A percentile compares a stretch with the other conserved stretches of the same genome.
Evolutionary conservation across 2,797 vertebrate species (phyloP).

Genomic region (Xenopus petersii): DNA sequence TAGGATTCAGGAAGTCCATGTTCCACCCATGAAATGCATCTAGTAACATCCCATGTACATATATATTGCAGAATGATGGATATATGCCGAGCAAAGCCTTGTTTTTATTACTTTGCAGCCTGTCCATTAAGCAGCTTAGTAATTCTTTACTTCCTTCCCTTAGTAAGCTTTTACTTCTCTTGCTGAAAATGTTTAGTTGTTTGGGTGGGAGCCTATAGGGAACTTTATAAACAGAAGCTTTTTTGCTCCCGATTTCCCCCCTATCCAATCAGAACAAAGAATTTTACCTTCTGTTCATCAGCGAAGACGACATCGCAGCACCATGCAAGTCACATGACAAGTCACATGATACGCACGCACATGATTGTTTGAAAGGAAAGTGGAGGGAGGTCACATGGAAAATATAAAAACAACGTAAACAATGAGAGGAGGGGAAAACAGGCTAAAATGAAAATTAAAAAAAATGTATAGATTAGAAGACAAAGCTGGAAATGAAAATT

Average conservation of each 20-base stretch:
- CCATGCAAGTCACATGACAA: constrained; percentile 97
- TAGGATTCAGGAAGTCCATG: too few relatives aligned
- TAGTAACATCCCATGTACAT: too few relatives aligned
- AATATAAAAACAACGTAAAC: constrained; percentile 95
- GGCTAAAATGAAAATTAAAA: constrained; percentile 70
- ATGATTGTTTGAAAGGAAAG: constrained; percentile 91
- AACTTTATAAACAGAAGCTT: too few relatives aligned
- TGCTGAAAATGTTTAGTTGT: too few relatives aligned
- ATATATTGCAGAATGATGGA: too few relatives aligned
- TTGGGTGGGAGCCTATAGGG: too few relatives aligned
- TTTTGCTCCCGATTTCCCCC: constrained; percentile 53
- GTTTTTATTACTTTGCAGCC: too few relatives aligned
- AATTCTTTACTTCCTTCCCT: too few relatives aligned
- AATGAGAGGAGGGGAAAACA: constrained; percentile 77
- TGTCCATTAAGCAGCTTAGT: too few relatives aligned
- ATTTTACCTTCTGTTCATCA: constrained; percentile 97
- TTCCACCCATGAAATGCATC: too few relatives aligned
- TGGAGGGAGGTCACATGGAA: constrained; percentile 86
- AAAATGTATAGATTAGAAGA: constrained; percentile 52
- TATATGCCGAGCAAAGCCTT: too few relatives aligned
- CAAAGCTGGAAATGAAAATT: constrained; percentile 57
- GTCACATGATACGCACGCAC: constrained; percentile 91
- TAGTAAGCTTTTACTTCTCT: too few relatives aligned
- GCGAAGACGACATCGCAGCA: constrained; percentile 86
- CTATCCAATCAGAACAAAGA: constrained; percentile 72